These are phyloP conservation scores for Onychostruthus taczanowskii DNA, from an alignment of 2,113 vertebrate genomes.

Conservation along the genomic window DNA sequence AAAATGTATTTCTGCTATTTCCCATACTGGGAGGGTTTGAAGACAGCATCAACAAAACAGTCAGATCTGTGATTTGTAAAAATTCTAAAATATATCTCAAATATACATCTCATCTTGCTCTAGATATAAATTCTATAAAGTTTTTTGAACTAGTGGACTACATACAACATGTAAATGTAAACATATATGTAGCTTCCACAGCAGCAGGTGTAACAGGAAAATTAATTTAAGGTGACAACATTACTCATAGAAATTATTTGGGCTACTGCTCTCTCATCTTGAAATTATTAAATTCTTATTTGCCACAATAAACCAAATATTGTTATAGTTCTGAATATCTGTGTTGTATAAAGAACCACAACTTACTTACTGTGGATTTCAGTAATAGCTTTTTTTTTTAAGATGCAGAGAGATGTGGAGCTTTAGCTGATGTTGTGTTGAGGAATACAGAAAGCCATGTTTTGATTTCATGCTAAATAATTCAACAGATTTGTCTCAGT, in stretches of 20 bases:
- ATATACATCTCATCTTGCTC: background rate
- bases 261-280: background rate
- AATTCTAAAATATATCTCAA: background rate
- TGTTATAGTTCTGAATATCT: background rate
- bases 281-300: background rate
- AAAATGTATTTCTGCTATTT: background rate
- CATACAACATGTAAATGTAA: background rate
- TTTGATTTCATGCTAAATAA: background rate
- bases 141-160: background rate
- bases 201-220: background rate
- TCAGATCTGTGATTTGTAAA: background rate
- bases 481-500: background rate
- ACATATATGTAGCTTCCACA: background rate
- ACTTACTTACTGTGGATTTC: background rate
- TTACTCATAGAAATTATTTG: background rate
- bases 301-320: background rate
- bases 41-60: background rate
- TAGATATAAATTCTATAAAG: background rate
- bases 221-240: background rate
- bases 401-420: background rate
- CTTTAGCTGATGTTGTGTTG: background rate
- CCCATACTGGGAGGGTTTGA: background rate
- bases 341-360: background rate
- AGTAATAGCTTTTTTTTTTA: background rate
- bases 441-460: background rate